phyloP scores from a whole-genome alignment of 2,888 invertebrate species.

The Lasioglossum morio region DNA sequence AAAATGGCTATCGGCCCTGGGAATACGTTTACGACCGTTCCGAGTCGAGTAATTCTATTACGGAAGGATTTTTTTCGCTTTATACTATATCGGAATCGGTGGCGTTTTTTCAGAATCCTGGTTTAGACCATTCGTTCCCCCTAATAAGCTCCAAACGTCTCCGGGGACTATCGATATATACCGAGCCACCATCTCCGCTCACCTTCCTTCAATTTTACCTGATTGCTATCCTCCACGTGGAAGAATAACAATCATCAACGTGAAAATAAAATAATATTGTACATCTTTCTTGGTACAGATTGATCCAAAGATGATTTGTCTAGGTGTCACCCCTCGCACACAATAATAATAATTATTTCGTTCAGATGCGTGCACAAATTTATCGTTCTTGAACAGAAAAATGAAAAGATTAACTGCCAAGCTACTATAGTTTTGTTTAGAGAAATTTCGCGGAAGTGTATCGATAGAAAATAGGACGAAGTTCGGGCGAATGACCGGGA shows the following conservation, averaged over 20 bases:
- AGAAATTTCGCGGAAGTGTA: too few relatives aligned
- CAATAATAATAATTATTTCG: too few relatives aligned
- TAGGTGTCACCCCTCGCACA: neutral
- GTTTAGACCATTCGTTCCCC: constrained; percentile 75
- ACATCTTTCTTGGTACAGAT: too few relatives aligned
- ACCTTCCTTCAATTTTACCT: neutral
- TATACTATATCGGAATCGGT: constrained; percentile 78
- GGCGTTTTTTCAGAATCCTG: constrained; percentile 64
- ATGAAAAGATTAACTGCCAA: too few relatives aligned
- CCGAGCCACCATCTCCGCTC: constrained; percentile 10
- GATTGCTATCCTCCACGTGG: neutral
- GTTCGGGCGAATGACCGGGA: neutral
- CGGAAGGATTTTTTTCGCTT: constrained; percentile 82
- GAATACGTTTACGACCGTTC: constrained; percentile 84
- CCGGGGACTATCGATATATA: constrained; percentile 63
- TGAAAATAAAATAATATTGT: neutral
- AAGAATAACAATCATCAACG: too few relatives aligned
- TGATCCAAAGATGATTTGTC: too few relatives aligned
- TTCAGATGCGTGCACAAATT: neutral
- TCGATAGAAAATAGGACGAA: neutral
- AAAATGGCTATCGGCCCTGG: constrained; percentile 84
- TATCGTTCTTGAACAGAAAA: too few relatives aligned
- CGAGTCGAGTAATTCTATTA: constrained; percentile 84
- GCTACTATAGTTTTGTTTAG: too few relatives aligned
- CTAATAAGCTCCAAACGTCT: constrained; percentile 76